These are phyloP conservation scores for Perca fluviatilis DNA, from an alignment of 2,113 vertebrate genomes.

Conservation along the genomic window DNA sequence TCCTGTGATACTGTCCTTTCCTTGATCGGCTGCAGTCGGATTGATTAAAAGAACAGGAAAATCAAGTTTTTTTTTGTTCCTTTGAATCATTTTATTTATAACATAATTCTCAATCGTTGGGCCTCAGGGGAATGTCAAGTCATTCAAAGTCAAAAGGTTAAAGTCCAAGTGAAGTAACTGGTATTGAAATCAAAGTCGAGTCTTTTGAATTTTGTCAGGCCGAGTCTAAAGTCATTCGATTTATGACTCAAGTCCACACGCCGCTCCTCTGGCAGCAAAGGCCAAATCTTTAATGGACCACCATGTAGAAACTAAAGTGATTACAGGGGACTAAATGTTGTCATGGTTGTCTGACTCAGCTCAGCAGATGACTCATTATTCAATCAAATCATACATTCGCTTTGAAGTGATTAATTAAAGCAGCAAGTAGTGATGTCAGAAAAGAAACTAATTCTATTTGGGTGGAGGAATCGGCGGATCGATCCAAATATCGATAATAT, in stretches of 20 bases:
- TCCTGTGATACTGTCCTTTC: not conserved
- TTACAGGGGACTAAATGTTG: not conserved
- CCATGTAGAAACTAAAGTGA: not conserved
- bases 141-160: too few species aligned
- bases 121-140: not conserved
- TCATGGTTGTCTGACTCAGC: not conserved
- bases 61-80: not conserved
- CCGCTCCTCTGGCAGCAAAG: not conserved
- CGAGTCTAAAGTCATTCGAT: not conserved
- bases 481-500: too few species aligned
- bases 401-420: not conserved
- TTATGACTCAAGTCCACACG: not conserved
- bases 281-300: not conserved
- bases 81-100: not conserved
- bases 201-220: too few species aligned
- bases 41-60: too few species aligned
- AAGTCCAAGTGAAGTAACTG: not conserved
- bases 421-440: not conserved
- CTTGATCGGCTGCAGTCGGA: not conserved
- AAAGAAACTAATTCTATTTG: not conserved
- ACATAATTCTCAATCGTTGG: not conserved
- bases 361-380: slow-evolving; percentile 1
- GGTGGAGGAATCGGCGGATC: not conserved
- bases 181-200: not conserved
- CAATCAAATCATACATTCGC: not conserved